A percentile compares a stretch with the other conserved stretches of the same genome.
Evolutionary conservation across 2,797 vertebrate genomes (phyloP).

Genomic region (Vultur gryphus): DNA sequence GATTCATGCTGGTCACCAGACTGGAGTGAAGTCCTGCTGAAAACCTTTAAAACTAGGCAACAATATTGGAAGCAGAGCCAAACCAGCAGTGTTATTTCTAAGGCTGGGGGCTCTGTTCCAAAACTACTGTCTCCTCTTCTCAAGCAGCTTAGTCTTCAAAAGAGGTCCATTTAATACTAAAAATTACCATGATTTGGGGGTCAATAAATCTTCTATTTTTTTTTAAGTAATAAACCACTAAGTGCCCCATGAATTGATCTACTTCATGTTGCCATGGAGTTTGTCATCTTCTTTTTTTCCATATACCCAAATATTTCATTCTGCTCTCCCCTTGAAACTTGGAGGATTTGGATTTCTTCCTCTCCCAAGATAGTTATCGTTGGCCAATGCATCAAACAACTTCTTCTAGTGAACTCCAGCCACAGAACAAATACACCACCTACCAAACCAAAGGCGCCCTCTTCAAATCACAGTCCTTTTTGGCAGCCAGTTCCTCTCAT

Average conservation of each 20-base stretch:
- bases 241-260: constrained; percentile 30
- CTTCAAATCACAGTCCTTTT: constrained; percentile 62
- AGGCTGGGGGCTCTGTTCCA: background rate
- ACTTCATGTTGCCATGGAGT: constrained; percentile 6
- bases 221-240: constrained; percentile 64
- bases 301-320: constrained; percentile 46
- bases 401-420: constrained; percentile 54
- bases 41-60: constrained; percentile 59
- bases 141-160: constrained; percentile 45
- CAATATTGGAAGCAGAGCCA: constrained; percentile 21
- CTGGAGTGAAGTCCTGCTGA: constrained; percentile 27
- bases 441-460: constrained; percentile 65
- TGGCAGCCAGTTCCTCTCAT: constrained; percentile 47
- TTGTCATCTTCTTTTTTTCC: background rate
- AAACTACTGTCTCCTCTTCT: constrained; percentile 44
- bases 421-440: constrained; percentile 65
- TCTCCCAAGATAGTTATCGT: constrained; percentile 54
- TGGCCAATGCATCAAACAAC: constrained; percentile 59
- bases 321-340: constrained; percentile 42
- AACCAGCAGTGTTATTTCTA: constrained; percentile 36
- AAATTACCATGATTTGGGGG: constrained; percentile 9
- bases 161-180: constrained; percentile 1
- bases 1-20: constrained; percentile 41
- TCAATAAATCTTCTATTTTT: constrained; percentile 22
- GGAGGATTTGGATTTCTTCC: constrained; percentile 46